Percentiles rank a stretch among this genome's conserved stretches.
phyloP scores from a whole-genome alignment of 2,797 vertebrate species.

The Calcarius lapponicus region DNA sequence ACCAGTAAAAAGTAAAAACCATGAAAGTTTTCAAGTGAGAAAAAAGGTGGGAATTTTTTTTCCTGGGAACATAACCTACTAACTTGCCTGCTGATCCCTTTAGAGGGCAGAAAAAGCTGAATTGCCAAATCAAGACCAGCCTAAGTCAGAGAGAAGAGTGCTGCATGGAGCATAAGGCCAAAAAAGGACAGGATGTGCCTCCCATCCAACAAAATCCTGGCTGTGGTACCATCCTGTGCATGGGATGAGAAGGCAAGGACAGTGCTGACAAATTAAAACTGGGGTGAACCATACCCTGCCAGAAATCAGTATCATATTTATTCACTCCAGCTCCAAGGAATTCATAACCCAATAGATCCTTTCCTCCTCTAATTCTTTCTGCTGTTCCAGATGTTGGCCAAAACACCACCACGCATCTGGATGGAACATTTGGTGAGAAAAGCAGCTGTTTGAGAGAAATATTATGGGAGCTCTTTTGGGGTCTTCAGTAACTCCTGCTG shows the following conservation, averaged over 20 bases:
- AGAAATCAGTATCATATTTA: background rate
- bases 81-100: background rate
- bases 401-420: background rate
- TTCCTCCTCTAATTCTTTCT: background rate
- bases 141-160: background rate
- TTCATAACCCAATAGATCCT: background rate
- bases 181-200: fast-evolving
- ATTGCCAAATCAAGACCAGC: background rate
- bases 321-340: background rate
- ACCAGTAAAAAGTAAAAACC: background rate
- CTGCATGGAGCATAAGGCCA: background rate
- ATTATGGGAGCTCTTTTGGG: background rate
- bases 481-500: background rate
- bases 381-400: background rate
- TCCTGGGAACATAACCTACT: background rate
- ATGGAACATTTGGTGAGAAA: background rate
- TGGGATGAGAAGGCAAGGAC: background rate
- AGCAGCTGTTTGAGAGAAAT: background rate
- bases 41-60: background rate
- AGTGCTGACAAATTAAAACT: background rate
- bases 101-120: background rate
- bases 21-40: background rate
- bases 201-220: background rate
- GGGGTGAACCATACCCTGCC: background rate
- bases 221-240: background rate